Base-by-base conservation (phyloP, 2,888 invertebrate species). In the Aethes cnicana region DNA sequence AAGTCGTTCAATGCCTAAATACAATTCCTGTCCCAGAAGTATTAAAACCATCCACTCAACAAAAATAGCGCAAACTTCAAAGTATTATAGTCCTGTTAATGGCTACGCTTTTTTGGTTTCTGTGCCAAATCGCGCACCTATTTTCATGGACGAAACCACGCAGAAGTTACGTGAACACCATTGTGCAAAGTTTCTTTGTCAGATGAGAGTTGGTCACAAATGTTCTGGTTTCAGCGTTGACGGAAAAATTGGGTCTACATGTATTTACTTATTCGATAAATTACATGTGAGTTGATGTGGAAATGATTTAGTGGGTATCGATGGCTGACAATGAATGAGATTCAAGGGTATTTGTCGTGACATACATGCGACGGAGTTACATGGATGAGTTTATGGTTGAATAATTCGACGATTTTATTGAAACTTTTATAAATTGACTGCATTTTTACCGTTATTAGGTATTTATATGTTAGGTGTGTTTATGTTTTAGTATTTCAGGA, bases 181-280 rank as follows among this genome's bases (percentile, higher is more conserved):
- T 50, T 50, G 50, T 50, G 42, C 20, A 50, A 50, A 50, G 50
- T 43, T 37, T 50, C 50, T 50, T 50, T 50, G 50, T 50, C 36
- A 12, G 30, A 21, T 35, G 14, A 4, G 32, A 20, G 26, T 23
- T 32, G 20, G 23, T n/a, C 23, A 37, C 21, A 33, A 36, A 42
- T 20, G 14, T 39, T 25, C 39, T 26, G 18, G 23, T 26, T 36
- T 43, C 28, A 35, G 21, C 48, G 28, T 16, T 30, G 43, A 28
- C 14, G 42, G 36, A 35, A 43, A 50, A 50, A 37, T 36, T 48
- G 41, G 48, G 33, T 23, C 33, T 39, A 12, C 7, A 50, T 30
- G 28, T 50, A 36, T 37, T n/a, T 43, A 43, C 43, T 43, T 43
- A 43, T 37, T 43, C 35, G 42, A 49, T 42, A 48, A 48, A 35